Percentiles rank a stretch among this genome's conserved stretches.
phyloP scores from a whole-genome alignment of 2,797 vertebrate species.

The Lithobates sylvaticus region DNA sequence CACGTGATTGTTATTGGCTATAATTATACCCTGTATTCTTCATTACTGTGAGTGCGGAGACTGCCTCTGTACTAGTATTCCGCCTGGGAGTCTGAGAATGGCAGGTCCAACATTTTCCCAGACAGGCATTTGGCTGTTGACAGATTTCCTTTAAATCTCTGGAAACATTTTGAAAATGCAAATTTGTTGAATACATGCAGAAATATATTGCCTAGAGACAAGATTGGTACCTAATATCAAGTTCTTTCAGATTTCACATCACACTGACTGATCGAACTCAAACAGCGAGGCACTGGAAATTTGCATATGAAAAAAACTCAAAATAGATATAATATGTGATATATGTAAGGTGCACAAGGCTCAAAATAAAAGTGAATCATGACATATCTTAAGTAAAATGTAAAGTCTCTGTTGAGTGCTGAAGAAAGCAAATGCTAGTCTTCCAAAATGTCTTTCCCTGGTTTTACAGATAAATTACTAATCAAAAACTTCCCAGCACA shows the following conservation, averaged over 20 bases:
- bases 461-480: background rate
- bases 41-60: background rate
- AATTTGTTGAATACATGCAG: background rate
- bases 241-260: constrained; percentile 5
- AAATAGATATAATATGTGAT: constrained; percentile 43
- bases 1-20: too few species aligned
- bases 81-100: background rate
- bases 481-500: background rate
- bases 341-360: too few species aligned
- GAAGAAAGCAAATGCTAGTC: background rate
- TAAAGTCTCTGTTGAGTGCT: background rate
- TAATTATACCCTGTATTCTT: too few species aligned
- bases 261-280: constrained; percentile 5
- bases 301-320: constrained; percentile 47
- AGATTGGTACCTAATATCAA: constrained; percentile 10
- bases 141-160: background rate
- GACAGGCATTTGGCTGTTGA: background rate
- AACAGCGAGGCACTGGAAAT: background rate
- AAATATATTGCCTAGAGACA: background rate
- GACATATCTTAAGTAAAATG: background rate
- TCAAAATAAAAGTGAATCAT: too few species aligned
- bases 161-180: background rate
- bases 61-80: background rate
- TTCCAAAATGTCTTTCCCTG: too few species aligned
- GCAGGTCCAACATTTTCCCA: background rate